Conservation (phyloP, 2,113 vertebrate genomes). For the Prolemur simus region DNA sequence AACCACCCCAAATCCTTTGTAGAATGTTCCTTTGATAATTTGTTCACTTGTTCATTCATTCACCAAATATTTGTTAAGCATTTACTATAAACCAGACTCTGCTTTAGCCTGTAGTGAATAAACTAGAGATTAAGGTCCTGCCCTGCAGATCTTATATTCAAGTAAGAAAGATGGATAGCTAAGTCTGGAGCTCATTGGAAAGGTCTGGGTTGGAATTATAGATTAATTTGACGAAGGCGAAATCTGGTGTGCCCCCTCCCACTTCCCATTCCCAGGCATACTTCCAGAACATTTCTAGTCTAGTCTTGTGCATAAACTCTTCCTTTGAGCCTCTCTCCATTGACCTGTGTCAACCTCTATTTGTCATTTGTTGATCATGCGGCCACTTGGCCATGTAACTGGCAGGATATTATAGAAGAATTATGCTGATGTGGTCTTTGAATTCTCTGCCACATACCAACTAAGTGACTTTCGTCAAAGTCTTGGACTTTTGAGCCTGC, state of each 20-base stretch:
- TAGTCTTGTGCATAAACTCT: not conserved
- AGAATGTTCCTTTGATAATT: not conserved
- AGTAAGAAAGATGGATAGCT: not conserved
- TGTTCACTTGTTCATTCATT: not conserved
- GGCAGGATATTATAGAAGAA: not conserved
- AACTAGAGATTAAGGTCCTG: not conserved
- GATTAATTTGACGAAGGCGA: not conserved
- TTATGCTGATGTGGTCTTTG: not conserved
- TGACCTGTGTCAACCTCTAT: not conserved
- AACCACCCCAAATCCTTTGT: not conserved
- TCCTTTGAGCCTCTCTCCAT: not conserved
- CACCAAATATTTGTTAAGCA: conserved; percentile 37
- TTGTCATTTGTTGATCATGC: conserved; percentile 11
- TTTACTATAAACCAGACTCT: conserved; percentile 27
- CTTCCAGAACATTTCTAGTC: conserved; percentile 40
- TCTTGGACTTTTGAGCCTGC: conserved; percentile 20
- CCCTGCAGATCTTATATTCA: not conserved
- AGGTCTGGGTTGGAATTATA: conserved; percentile 7
- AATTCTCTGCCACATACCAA: not conserved
- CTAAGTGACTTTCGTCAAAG: not conserved
- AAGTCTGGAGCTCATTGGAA: not conserved
- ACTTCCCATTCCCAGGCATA: not conserved
- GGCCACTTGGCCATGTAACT: not conserved
- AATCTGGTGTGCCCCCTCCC: not conserved
- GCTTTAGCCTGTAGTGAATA: not conserved